Percentiles rank a stretch among this genome's conserved stretches.
Conservation (phyloP, 2,888 invertebrate species). For the Euzophera pinguis region DNA sequence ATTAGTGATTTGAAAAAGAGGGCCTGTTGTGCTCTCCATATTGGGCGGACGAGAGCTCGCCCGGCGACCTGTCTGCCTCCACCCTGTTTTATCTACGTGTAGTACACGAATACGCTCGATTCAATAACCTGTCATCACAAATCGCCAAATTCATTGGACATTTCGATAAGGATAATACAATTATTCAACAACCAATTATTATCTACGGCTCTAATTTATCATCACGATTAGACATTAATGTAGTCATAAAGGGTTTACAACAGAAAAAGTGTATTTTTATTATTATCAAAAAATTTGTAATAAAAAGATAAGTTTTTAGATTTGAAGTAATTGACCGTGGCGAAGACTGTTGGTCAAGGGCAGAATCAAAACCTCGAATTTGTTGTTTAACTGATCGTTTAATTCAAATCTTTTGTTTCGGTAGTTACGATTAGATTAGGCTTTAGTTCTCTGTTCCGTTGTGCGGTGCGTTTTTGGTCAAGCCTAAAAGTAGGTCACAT, state of each 20-base stretch:
- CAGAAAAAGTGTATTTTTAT: slow-evolving; percentile 1
- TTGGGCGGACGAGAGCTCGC: slow-evolving; percentile 29
- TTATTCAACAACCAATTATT: background rate
- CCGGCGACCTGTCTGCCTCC: slow-evolving; percentile 36
- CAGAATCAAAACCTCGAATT: slow-evolving; percentile 44
- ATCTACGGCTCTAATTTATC: background rate
- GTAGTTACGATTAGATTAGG: background rate
- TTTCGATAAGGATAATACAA: slow-evolving; percentile 4
- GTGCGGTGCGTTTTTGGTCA: background rate
- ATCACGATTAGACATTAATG: background rate
- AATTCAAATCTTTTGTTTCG: slow-evolving; percentile 35
- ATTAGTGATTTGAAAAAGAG: background rate
- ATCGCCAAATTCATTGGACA: slow-evolving; percentile 11
- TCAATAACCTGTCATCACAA: slow-evolving; percentile 19
- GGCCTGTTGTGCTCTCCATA: background rate
- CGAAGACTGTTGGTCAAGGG: slow-evolving; percentile 64
- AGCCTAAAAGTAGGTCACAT: background rate
- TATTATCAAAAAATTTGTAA: slow-evolving; percentile 27
- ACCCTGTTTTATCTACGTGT: slow-evolving; percentile 29
- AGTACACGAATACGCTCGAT: slow-evolving; percentile 21
- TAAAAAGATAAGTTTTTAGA: slow-evolving; percentile 31
- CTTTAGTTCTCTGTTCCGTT: background rate
- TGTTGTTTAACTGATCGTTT: slow-evolving; percentile 40
- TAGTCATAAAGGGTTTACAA: background rate
- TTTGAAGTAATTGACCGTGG: slow-evolving; percentile 46